Percentiles rank a stretch among this genome's conserved stretches.
These are phyloP conservation scores for Neolamprologus sp. DNA, from an alignment of 2,113 vertebrate species.

Conservation along the genomic window DNA sequence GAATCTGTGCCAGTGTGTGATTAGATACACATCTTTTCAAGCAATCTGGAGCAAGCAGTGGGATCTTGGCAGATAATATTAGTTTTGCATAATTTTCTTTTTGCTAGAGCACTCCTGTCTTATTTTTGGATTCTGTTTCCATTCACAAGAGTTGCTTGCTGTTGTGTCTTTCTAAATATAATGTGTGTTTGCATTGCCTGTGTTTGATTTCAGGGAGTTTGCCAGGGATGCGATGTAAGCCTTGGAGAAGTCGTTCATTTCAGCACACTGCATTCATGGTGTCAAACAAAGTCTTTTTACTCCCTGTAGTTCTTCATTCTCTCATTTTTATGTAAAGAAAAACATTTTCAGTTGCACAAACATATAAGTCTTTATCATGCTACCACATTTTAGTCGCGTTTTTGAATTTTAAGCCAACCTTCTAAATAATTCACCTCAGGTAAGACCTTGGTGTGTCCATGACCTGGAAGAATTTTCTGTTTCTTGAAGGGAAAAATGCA, in stretches of 20 bases:
- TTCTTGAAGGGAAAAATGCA: neutral
- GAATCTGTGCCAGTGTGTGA: constrained; percentile 27
- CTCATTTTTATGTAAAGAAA: neutral
- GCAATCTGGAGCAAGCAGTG: constrained; percentile 29
- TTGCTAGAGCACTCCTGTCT: constrained; percentile 13
- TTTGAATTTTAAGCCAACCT: neutral
- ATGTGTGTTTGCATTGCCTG: neutral
- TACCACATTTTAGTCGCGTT: neutral
- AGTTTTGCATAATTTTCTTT: constrained; percentile 35
- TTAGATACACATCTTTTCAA: constrained; percentile 45
- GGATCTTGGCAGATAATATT: constrained; percentile 35
- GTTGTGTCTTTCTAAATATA: neutral
- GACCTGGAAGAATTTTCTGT: neutral
- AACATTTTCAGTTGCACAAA: neutral
- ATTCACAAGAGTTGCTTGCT: constrained; percentile 16
- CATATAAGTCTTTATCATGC: neutral
- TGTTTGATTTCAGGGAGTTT: neutral
- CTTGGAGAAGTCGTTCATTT: neutral
- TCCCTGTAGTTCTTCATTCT: neutral
- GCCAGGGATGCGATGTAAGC: constrained; percentile 1
- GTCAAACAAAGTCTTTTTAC: neutral
- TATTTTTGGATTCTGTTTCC: constrained; percentile 33
- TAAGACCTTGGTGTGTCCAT: neutral
- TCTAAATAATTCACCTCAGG: neutral
- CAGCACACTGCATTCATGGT: neutral